phyloP scores from a whole-genome alignment of 2,888 invertebrate species.

The Acanthopleura granulata region DNA sequence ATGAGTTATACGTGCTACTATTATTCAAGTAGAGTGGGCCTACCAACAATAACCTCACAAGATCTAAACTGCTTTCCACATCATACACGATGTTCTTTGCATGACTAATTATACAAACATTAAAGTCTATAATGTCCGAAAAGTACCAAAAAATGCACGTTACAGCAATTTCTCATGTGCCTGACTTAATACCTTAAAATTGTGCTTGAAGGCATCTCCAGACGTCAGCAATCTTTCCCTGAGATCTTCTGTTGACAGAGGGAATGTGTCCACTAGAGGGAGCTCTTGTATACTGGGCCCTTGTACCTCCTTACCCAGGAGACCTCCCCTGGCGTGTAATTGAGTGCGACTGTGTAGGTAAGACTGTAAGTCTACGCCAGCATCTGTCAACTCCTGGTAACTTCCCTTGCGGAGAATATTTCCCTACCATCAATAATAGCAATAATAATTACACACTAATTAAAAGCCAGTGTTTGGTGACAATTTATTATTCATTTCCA shows the following conservation, averaged over 20 bases:
- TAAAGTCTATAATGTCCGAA: too few species aligned
- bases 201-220: conserved; percentile 18
- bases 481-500: too few species aligned
- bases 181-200: conserved; percentile 11
- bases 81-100: too few species aligned
- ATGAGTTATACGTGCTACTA: too few species aligned
- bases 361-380: conserved; percentile 38
- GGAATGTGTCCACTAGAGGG: conserved; percentile 14
- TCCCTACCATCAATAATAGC: conserved; percentile 29
- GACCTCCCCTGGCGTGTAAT: conserved; percentile 22
- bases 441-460: too few species aligned
- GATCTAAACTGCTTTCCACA: too few species aligned
- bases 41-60: too few species aligned
- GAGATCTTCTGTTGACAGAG: conserved; percentile 30
- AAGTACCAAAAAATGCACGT: too few species aligned
- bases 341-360: conserved; percentile 34
- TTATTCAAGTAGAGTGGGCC: too few species aligned
- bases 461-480: too few species aligned
- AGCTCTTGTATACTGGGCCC: conserved; percentile 9
- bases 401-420: conserved; percentile 35
- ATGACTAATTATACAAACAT: too few species aligned
- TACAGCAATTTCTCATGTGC: too few species aligned
- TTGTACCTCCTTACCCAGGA: neutral
- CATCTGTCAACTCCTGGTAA: conserved; percentile 38
- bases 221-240: conserved; percentile 32